Evolutionary conservation across 2,113 vertebrate genomes (phyloP), one percentile per base, ranked within the genome.

Genomic region (Pluvianellus socialis): DNA sequence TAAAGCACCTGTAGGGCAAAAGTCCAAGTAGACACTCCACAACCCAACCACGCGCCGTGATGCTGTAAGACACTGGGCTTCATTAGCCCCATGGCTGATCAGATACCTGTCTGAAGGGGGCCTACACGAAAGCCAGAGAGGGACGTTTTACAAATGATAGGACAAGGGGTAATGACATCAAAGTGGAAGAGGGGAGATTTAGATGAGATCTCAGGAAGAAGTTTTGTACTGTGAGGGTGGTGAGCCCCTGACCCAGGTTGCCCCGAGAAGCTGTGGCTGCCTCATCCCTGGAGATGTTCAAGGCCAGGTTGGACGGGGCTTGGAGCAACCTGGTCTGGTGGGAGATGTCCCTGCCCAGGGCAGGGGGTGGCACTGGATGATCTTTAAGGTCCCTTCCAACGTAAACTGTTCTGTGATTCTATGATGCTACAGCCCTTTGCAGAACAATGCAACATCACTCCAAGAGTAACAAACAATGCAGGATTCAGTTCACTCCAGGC

Each of bases 361-460:
- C 40, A 44, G 20, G 63, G 56, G 28, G 19, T 14, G 28, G 42
- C 1, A 66, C 20, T 22, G 6, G 42, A 4, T 44, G 38, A 3
- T 9, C 38, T 63, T 28, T 14, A 21, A 32, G 13, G 20, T 22
- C 20, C 28, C 18, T 44, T 45, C 42, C 63, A 44, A 44, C 28
- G 28, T 11, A 10, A 66, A 45, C 28, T 42, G 7, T 66, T 44
- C 63, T 23, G 9, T 45, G 28, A 45, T 45, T 32, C 42, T 30
- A 17, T 30, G 53, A 55, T 52, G 22, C 61, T 14, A 10, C 26
- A 52, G 76, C 33, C 65, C 73, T 40, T 42, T 21, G 18, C 30
- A 58, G n/a, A 27, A 44, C 0, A 0, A 44, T 10, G 35, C 44
- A 47, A 59, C 24, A 2, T 5, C 2, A 1, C 52, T 32, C 56